Base-by-base conservation (phyloP, 2,113 vertebrate species). In the Scolopax mira region DNA sequence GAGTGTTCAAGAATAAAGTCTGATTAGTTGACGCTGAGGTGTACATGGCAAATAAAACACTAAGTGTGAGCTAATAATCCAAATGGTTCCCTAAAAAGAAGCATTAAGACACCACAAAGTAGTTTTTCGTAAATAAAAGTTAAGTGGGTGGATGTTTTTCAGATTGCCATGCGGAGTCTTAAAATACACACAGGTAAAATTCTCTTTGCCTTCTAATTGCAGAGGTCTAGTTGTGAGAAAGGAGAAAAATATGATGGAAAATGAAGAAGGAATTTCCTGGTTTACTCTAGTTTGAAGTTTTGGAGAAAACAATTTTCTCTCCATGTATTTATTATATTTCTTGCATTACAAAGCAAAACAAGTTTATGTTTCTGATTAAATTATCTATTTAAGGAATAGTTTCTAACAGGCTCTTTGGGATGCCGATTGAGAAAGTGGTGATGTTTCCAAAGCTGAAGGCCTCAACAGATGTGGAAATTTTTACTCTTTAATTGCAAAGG, bases 1-100 rank as follows among this genome's bases (percentile, higher is more conserved):
- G 87, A 91, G 33, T 93, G 71, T 85, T 95, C 91, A 91, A 88
- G 95, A 94, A 80, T 95, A 94, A 95, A 85, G 82, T 58, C 69
- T 94, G 91, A 94, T 96, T 90, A 94, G 88, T 74, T 91, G 90
- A 90, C 13, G 35, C 64, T 91, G 74, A 95, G 79, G 88, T 91
- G 51, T 91, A 90, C 79, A 74, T 83, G 64, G 88, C 85, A 96
- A 96, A 96, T 79, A 95, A 89, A 95, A 93, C 44, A 54, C 71
- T 89, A 94, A 93, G 41, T 91, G 86, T 85, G 74, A 93, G 71
- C 71, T 91, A 94, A 93, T 91, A 90, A 91, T 93, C 62, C 60
- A 94, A 96, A 85, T 88, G 54, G 46, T 66, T 94, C 54, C 81
- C 48, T 96, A 91, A 89, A 93, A 96, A 88, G 81, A 85, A 85